A percentile compares a stretch with the other conserved stretches of the same genome.
Evolutionary conservation across 2,888 invertebrate genomes (phyloP).

Genomic region (Argyra leucocephala): DNA sequence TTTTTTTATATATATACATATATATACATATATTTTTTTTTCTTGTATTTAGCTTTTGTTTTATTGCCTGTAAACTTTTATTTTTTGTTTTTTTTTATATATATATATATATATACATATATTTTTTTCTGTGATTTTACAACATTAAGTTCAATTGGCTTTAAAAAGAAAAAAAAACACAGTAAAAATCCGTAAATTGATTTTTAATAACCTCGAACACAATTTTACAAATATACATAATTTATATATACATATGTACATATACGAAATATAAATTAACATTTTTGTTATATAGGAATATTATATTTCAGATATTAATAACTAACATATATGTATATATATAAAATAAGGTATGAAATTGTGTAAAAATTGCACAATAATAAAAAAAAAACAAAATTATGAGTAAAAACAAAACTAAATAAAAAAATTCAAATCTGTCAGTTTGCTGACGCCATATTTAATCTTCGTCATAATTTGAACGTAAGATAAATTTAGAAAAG

Average conservation of each 20-base stretch:
- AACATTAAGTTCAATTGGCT: background rate
- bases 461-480: slow-evolving; percentile 20
- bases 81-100: no score
- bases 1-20: no score
- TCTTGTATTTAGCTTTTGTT: background rate
- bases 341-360: background rate
- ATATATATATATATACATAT: no score
- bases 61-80: no score
- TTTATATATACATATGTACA: background rate
- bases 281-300: no score
- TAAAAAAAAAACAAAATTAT: no score
- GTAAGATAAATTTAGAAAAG: background rate
- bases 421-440: slow-evolving; percentile 11
- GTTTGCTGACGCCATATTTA: slow-evolving; percentile 25
- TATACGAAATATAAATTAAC: no score
- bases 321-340: background rate
- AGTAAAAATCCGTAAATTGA: slow-evolving; percentile 1
- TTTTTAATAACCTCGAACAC: background rate
- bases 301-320: no score
- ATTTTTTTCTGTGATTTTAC: background rate
- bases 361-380: slow-evolving; percentile 12
- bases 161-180: background rate
- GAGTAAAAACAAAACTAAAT: slow-evolving; percentile 9
- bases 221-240: no score
- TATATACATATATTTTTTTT: background rate